These are phyloP conservation scores for Bombus fervidus DNA, from an alignment of 1,140 invertebrate genomes.

Conservation along the genomic window DNA sequence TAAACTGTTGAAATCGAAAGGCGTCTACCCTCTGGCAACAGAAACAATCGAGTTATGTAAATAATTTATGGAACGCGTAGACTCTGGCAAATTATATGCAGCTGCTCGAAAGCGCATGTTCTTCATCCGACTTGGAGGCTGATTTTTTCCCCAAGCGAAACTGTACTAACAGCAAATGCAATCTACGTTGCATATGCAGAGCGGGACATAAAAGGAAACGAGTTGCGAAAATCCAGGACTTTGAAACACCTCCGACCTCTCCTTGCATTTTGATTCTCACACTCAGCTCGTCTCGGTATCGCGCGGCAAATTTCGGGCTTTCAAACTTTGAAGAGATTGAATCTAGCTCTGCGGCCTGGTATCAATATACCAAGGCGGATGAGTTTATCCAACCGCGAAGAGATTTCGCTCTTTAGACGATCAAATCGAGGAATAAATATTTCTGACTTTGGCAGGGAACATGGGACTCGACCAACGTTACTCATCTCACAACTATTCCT, in stretches of 20 bases:
- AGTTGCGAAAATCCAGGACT: constrained; percentile 21
- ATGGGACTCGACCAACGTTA: constrained; percentile 1
- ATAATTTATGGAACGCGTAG: not conserved
- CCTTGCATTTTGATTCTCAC: constrained; percentile 28
- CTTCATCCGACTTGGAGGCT: not conserved
- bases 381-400: constrained; percentile 14
- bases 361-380: constrained; percentile 1
- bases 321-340: constrained; percentile 13
- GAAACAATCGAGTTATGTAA: not conserved
- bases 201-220: not conserved
- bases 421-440: constrained; percentile 31
- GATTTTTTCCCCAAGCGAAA: not conserved
- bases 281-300: not conserved
- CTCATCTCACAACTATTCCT: constrained; percentile 24
- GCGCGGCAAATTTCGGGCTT: not conserved
- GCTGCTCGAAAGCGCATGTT: not conserved
- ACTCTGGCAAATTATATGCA: not conserved
- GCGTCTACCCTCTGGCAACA: not conserved
- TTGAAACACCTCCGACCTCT: not conserved
- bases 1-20: not conserved
- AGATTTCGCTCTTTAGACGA: constrained; percentile 19
- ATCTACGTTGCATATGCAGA: not conserved
- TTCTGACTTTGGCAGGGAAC: constrained; percentile 19
- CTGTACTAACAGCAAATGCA: not conserved
- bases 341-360: constrained; percentile 6